These are phyloP conservation scores for Lordiphosa stackelbergi DNA, from an alignment of 1,140 invertebrate species.

Conservation along the genomic window DNA sequence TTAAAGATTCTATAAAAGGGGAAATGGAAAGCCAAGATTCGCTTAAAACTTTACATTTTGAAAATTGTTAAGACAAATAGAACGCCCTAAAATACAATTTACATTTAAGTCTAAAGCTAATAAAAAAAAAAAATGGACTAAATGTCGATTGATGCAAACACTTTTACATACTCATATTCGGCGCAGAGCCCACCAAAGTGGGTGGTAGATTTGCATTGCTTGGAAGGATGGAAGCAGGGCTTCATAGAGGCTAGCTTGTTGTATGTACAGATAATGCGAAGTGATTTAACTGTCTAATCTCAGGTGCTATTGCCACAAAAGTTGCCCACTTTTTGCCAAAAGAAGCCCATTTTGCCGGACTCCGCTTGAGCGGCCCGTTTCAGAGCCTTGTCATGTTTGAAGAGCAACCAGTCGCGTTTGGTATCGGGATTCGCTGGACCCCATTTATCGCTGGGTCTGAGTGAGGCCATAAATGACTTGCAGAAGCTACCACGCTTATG, in stretches of 20 bases:
- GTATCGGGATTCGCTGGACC: constrained; percentile 80
- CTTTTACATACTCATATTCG: no score
- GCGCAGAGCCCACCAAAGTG: no score
- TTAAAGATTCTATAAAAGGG: no score
- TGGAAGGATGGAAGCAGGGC: constrained; percentile 29
- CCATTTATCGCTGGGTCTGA: constrained; percentile 80
- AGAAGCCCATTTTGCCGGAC: constrained; percentile 52
- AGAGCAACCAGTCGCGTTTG: constrained; percentile 79
- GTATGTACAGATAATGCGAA: constrained; percentile 31
- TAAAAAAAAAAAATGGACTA: no score
- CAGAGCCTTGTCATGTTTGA: constrained; percentile 77
- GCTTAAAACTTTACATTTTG: no score
- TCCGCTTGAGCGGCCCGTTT: constrained; percentile 26
- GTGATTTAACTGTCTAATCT: constrained; percentile 7
- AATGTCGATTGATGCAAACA: no score
- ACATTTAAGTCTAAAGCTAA: no score
- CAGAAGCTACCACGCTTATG: constrained; percentile 53
- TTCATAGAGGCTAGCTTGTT: constrained; percentile 35
- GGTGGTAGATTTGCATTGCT: no score
- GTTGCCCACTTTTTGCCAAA: constrained; percentile 61
- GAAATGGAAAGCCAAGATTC: no score
- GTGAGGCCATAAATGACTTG: constrained; percentile 79
- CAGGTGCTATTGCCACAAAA: constrained; percentile 44
- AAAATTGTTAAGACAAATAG: no score
- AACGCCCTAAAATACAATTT: no score